Conservation (phyloP, 2,113 vertebrate species). For the Vidua macroura region DNA sequence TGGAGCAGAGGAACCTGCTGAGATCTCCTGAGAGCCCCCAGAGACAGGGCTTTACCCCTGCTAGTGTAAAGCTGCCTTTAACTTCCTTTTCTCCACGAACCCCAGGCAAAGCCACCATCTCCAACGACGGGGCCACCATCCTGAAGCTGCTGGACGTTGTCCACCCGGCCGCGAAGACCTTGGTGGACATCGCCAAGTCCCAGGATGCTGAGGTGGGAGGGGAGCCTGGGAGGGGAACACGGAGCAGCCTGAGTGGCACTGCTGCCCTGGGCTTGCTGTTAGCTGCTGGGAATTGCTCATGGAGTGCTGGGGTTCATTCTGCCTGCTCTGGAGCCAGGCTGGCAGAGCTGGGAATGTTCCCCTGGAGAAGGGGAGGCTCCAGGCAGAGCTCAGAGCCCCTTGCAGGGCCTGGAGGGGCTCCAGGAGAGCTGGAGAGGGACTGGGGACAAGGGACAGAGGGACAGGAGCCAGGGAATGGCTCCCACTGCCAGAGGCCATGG, state of each 20-base stretch:
- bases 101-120: conserved; percentile 95
- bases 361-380: neutral
- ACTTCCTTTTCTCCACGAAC: neutral
- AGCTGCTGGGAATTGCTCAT: fast-evolving
- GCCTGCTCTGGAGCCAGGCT: neutral
- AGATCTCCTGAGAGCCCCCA: neutral
- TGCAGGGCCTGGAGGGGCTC: neutral
- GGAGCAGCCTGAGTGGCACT: fast-evolving
- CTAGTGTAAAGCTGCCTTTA: neutral
- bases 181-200: conserved; percentile 96
- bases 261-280: neutral
- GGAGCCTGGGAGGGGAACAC: fast-evolving
- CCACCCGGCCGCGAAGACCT: conserved; percentile 93
- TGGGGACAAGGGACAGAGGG: neutral
- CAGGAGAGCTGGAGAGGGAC: neutral
- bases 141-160: conserved; percentile 95
- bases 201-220: conserved; percentile 92
- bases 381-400: neutral
- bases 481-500: neutral
- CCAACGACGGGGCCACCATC: conserved; percentile 97
- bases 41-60: neutral
- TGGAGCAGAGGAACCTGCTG: neutral
- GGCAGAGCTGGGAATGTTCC: neutral
- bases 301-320: neutral
- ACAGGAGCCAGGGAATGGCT: neutral